phyloP scores from a whole-genome alignment of 2,888 invertebrate genomes.

The Notocelia uddmanniana region DNA sequence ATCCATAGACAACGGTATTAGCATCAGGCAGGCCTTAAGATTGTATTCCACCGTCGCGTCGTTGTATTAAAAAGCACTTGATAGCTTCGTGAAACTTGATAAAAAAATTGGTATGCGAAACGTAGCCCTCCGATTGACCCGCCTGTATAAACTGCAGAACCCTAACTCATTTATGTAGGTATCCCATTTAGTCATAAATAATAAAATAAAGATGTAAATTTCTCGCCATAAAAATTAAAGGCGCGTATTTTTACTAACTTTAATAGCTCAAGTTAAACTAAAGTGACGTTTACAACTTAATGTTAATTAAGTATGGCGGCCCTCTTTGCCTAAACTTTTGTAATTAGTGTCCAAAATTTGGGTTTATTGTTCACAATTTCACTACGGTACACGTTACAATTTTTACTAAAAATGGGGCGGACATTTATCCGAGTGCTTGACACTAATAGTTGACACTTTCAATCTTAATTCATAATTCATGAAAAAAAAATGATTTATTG shows the following conservation, averaged over 20 bases:
- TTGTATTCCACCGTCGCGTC: too few relatives aligned
- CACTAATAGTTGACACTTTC: too few relatives aligned
- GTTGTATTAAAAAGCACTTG: too few relatives aligned
- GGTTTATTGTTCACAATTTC: background rate
- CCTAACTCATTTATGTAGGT: background rate
- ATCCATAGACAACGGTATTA: too few relatives aligned
- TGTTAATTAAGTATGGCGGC: constrained; percentile 1
- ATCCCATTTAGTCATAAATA: constrained; percentile 19
- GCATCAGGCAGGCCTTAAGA: too few relatives aligned
- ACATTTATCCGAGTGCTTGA: too few relatives aligned
- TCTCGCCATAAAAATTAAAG: constrained; percentile 22
- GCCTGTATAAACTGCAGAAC: background rate
- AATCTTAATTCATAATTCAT: too few relatives aligned
- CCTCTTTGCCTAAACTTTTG: background rate
- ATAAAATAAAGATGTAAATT: constrained; percentile 23
- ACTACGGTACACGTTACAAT: background rate
- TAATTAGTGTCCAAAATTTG: constrained; percentile 3
- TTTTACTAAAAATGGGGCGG: background rate
- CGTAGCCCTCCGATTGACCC: background rate
- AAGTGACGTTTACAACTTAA: constrained; percentile 20
- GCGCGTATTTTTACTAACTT: constrained; percentile 18
- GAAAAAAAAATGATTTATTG: too few relatives aligned
- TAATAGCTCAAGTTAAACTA: constrained; percentile 25
- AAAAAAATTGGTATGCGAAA: background rate
- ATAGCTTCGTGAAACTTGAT: too few relatives aligned